phyloP scores from a whole-genome alignment of 30 jellyfish, hydroid and myxozoan genomes.

The Phacellophora camtschatica region DNA sequence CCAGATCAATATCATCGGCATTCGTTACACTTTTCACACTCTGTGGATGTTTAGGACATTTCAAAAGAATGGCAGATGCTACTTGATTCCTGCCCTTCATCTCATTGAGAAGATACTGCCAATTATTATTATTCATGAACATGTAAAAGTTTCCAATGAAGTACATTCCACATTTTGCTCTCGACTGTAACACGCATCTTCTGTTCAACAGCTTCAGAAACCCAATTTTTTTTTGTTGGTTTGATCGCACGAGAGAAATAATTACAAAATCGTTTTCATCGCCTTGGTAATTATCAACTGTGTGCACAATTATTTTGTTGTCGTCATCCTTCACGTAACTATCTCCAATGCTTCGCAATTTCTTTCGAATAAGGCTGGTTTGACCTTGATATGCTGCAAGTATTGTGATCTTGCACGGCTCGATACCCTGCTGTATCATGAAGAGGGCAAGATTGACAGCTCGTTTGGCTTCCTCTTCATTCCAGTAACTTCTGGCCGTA shows the following conservation, averaged over 20 bases:
- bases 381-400: conserved; percentile 76
- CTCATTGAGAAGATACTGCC: conserved; percentile 33
- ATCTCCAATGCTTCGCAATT: not conserved
- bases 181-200: conserved; percentile 80
- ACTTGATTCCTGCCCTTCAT: not conserved
- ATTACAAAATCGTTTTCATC: conserved; percentile 78
- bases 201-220: conserved; percentile 47
- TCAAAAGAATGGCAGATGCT: conserved; percentile 8
- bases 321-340: not conserved
- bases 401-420: conserved; percentile 46
- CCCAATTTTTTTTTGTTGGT: conserved; percentile 31
- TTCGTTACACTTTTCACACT: not conserved
- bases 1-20: conserved; percentile 17
- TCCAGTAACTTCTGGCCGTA: conserved; percentile 31
- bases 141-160: conserved; percentile 42
- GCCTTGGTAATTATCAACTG: conserved; percentile 82
- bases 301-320: conserved; percentile 25
- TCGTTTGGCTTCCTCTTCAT: conserved; percentile 63
- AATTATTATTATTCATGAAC: conserved; percentile 1
- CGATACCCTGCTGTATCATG: conserved; percentile 49
- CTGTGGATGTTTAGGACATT: conserved; percentile 36
- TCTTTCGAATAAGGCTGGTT: conserved; percentile 36
- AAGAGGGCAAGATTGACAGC: conserved; percentile 54
- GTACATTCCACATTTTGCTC: conserved; percentile 74
- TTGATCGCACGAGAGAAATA: conserved; percentile 71